These are phyloP conservation scores for Cinclus mexicanus DNA, from an alignment of 2,113 vertebrate species.

Conservation along the genomic window DNA sequence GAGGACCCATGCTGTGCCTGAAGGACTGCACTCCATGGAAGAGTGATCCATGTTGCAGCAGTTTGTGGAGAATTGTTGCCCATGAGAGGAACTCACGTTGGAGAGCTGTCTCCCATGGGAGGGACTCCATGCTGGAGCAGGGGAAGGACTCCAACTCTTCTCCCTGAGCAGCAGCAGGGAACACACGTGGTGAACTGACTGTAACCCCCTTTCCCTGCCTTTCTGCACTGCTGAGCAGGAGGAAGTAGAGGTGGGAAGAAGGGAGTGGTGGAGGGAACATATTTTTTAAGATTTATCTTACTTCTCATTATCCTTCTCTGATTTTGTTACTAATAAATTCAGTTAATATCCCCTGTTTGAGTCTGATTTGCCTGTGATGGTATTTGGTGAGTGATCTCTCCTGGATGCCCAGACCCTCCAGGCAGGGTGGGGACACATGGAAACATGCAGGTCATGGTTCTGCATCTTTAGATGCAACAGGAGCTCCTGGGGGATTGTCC, in stretches of 20 bases:
- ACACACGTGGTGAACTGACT: not conserved
- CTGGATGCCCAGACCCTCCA: not conserved
- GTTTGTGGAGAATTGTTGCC: not conserved
- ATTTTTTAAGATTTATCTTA: not conserved
- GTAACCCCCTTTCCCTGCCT: not conserved
- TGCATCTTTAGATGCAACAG: not conserved
- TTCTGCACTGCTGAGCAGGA: not conserved
- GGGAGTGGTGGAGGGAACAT: not conserved
- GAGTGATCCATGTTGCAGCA: not conserved
- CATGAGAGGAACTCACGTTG: accelerated
- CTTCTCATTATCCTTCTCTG: not conserved
- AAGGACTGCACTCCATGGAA: not conserved
- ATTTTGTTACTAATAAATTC: not conserved
- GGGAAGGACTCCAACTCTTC: not conserved
- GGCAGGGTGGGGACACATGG: not conserved
- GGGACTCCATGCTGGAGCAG: not conserved
- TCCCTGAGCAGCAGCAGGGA: not conserved
- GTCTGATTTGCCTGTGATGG: not conserved
- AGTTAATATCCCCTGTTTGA: not conserved
- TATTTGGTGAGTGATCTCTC: not conserved
- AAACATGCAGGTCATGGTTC: not conserved
- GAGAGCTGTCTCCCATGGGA: not conserved
- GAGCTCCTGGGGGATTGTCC: not conserved
- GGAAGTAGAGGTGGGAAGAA: not conserved
- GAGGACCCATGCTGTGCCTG: not conserved